Conservation (phyloP, 2,888 invertebrate genomes). For the Protula sp. region DNA sequence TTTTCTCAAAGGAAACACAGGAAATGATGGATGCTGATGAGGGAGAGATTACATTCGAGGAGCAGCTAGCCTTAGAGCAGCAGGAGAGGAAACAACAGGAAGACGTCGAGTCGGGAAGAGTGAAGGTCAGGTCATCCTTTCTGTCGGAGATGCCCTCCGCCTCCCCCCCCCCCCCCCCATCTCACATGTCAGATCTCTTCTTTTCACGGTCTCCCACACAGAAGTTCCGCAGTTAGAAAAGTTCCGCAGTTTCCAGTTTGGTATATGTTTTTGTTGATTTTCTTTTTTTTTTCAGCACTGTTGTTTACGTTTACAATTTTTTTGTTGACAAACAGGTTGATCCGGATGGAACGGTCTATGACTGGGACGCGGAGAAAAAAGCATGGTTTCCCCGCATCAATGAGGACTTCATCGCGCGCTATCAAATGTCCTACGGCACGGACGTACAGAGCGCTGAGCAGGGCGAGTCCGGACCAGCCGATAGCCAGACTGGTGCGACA, state of each 20-base stretch:
- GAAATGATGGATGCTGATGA: conserved; percentile 24
- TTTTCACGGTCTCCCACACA: no score
- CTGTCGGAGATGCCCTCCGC: no score
- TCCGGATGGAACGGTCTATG: conserved; percentile 78
- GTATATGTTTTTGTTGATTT: no score
- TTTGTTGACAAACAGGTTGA: conserved; percentile 20
- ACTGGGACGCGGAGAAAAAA: conserved; percentile 84
- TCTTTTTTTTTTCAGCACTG: no score
- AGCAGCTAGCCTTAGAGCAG: conserved; percentile 40
- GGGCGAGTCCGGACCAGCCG: neutral
- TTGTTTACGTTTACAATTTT: neutral
- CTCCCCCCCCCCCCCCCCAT: no score
- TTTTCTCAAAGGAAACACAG: no score
- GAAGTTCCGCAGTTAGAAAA: no score
- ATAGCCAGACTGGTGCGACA: no score
- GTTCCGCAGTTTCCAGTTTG: no score
- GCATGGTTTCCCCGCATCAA: conserved; percentile 93
- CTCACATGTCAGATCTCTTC: no score
- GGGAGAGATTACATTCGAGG: conserved; percentile 45
- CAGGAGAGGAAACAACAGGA: conserved; percentile 6
- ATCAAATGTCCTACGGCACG: conserved; percentile 81
- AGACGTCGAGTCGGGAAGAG: conserved; percentile 5
- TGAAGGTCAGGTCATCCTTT: conserved; percentile 9
- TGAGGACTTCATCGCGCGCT: conserved; percentile 91
- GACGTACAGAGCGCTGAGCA: neutral